Evolutionary conservation across 1,140 invertebrate genomes (phyloP).

Genomic region (Diabrotica virgifera): DNA sequence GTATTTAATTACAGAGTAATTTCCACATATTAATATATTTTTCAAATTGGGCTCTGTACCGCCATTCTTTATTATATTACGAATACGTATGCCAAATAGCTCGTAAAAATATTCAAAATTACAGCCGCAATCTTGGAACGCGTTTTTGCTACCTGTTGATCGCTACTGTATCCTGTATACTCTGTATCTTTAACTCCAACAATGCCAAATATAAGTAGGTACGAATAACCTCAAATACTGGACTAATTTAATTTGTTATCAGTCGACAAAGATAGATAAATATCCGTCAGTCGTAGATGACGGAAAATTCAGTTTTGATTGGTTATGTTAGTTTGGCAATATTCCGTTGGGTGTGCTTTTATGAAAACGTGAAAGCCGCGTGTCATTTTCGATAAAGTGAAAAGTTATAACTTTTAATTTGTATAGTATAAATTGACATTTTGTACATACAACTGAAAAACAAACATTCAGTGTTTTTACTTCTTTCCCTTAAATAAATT

Average conservation of each 20-base stretch:
- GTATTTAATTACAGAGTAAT: too few relatives aligned
- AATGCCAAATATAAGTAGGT: too few relatives aligned
- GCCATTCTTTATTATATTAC: too few relatives aligned
- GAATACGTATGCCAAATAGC: too few relatives aligned
- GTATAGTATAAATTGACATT: constrained; percentile 37
- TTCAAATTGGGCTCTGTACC: too few relatives aligned
- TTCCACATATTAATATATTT: too few relatives aligned
- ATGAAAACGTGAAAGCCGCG: constrained; percentile 50
- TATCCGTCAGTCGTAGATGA: neutral
- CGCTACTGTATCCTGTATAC: too few relatives aligned
- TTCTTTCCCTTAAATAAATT: constrained; percentile 14
- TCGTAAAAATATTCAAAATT: too few relatives aligned
- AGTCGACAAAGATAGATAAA: neutral
- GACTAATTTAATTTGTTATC: neutral
- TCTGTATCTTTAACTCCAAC: too few relatives aligned
- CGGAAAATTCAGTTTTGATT: constrained; percentile 9
- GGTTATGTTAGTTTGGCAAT: constrained; percentile 24
- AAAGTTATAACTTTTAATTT: constrained; percentile 37
- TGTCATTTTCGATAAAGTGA: constrained; percentile 47
- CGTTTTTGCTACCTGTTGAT: too few relatives aligned
- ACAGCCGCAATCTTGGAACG: too few relatives aligned
- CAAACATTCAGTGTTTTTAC: constrained; percentile 6
- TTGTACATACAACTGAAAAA: constrained; percentile 28
- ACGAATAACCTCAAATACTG: too few relatives aligned
- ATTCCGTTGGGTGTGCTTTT: constrained; percentile 40